Percentiles rank a stretch among this genome's conserved stretches.
Conservation (phyloP, 2,888 invertebrate genomes). For the Synanthedon andrenaeformis region DNA sequence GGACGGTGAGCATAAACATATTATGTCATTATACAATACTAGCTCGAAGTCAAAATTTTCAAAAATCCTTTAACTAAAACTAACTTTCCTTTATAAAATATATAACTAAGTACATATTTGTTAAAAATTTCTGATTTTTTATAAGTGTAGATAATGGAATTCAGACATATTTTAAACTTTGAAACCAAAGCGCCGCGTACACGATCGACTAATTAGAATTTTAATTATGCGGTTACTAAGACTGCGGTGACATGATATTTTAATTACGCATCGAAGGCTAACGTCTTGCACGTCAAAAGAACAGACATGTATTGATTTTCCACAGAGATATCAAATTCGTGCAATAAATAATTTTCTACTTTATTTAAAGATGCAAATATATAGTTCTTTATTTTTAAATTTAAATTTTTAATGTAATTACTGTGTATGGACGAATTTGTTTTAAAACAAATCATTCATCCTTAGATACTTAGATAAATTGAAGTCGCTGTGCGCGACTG, state of each 20-base stretch:
- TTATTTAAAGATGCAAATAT: background rate
- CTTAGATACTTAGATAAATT: too few species aligned
- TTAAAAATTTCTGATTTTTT: too few species aligned
- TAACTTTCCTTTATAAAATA: too few species aligned
- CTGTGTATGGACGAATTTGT: too few species aligned
- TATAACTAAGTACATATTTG: too few species aligned
- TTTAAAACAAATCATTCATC: too few species aligned
- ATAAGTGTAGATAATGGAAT: background rate
- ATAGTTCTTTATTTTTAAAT: too few species aligned
- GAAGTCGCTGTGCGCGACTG: too few species aligned
- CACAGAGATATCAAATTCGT: background rate
- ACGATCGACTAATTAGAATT: background rate
- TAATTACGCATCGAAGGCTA: background rate
- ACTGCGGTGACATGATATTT: background rate
- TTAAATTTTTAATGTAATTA: too few species aligned
- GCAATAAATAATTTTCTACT: background rate
- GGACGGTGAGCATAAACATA: slow-evolving; percentile 39
- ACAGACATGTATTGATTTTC: background rate
- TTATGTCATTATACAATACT: background rate
- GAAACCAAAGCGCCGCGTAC: background rate
- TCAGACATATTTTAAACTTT: background rate
- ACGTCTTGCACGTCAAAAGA: background rate
- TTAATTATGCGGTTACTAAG: background rate
- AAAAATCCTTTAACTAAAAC: too few species aligned
- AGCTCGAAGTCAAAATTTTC: too few species aligned